Base-by-base conservation (phyloP, 2,113 vertebrate genomes). In the Ctenomys sociabilis region DNA sequence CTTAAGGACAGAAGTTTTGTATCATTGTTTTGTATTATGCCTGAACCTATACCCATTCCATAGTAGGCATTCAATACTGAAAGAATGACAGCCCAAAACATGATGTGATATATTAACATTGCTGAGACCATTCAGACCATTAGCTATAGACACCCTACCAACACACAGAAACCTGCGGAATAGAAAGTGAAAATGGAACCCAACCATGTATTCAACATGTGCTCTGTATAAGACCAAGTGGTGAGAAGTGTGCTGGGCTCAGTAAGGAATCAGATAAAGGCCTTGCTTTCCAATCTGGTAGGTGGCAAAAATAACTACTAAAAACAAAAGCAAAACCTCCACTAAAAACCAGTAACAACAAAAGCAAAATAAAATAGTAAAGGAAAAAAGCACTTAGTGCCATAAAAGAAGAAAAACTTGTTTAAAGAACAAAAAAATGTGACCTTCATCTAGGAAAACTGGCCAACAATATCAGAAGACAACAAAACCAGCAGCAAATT, bases 391-490 rank as follows among this genome's bases (percentile, higher is more conserved):
- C 35, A 16, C 66, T 86, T 57, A 49, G 16, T 49, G 61, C 24
- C 57, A 32, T 26, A 52, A 80, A 54, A 87, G 45, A 63, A 61
- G n/a, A 49, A 94, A 90, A 89, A 28, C 11, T 70, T 87, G 45
- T 87, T 73, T 85, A 22, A 91, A 92, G 82, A 81, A 77, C 40
- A 82, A 61, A 82, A 61, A 93, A 83, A 70, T 45, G 24, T 37
- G 63, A 77, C 54, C 32, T 70, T 68, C 52, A 54, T 21, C 13
- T 26, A 37, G 52, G 52, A 61, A 57, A 92, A 92, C 40, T 45
- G 64, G 40, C 26, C 43, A 72, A 7, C 32, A 61, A 61, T 2
- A 93, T 85, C 0, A 64, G 37, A 49, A 57, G 43, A 61, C 66
- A 92, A 72, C 30, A 57, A 91, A 59, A 88, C 35, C 28, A 75